These are phyloP conservation scores for Leucopsar rothschildi DNA, from an alignment of 2,113 vertebrate species.

Conservation along the genomic window DNA sequence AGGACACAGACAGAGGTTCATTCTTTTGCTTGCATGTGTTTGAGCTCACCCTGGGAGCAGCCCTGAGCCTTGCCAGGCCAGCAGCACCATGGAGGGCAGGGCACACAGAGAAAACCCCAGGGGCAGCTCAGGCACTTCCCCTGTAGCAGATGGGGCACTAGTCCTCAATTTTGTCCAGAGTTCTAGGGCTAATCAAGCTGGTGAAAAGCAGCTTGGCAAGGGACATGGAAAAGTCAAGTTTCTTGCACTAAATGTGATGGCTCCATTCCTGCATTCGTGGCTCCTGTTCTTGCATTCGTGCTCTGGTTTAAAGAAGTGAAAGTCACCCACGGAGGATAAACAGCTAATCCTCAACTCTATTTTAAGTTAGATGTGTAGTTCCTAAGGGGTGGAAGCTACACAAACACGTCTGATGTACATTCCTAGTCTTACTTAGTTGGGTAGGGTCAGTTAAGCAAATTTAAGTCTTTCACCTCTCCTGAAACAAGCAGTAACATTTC, in stretches of 20 bases:
- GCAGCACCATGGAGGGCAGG: background rate
- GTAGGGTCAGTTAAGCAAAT: background rate
- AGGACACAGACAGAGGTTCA: background rate
- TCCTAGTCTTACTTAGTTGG: background rate
- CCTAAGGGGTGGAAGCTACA: background rate
- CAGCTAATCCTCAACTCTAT: background rate
- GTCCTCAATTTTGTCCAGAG: background rate
- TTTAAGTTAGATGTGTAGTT: background rate
- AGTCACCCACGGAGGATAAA: background rate
- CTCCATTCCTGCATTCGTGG: background rate
- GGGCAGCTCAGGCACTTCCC: background rate
- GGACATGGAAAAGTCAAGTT: background rate
- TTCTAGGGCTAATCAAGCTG: background rate
- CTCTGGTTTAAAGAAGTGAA: background rate
- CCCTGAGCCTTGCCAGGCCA: background rate
- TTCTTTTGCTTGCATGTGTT: accelerated
- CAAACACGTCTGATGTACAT: background rate
- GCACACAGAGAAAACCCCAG: background rate
- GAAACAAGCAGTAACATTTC: background rate
- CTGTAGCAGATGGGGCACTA: accelerated
- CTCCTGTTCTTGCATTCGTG: accelerated
- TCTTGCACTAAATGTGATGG: background rate
- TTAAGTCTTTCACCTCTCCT: background rate
- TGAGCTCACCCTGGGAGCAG: background rate
- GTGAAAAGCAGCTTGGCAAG: background rate